Evolutionary conservation across 2,888 invertebrate species (phyloP).

Genomic region (Prostheceraeus crozeri): DNA sequence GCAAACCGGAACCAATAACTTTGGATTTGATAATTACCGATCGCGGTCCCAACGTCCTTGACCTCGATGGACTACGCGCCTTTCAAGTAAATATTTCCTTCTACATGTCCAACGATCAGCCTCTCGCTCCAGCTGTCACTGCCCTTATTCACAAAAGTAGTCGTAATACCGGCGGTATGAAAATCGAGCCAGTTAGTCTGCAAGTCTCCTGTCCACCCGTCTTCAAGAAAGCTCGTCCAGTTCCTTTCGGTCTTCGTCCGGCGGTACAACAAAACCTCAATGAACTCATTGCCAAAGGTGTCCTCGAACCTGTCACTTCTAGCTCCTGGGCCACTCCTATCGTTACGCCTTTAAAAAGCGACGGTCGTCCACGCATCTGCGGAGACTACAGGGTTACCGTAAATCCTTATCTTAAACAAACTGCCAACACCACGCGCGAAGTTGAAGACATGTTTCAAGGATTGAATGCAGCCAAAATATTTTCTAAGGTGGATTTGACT

Average conservation of each 20-base stretch:
- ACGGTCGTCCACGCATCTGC: neutral
- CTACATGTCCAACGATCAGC: too few species aligned
- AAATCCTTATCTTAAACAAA: slow-evolving; percentile 25
- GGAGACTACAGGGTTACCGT: slow-evolving; percentile 20
- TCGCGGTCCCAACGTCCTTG: too few species aligned
- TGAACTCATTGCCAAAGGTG: neutral
- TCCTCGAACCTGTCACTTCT: neutral
- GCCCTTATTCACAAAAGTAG: too few species aligned
- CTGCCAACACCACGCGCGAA: neutral
- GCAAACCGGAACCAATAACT: too few species aligned
- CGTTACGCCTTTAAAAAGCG: slow-evolving; percentile 1
- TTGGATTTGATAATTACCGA: too few species aligned
- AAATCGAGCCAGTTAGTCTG: slow-evolving; percentile 3
- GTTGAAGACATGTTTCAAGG: slow-evolving; percentile 25
- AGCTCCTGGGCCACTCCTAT: slow-evolving; percentile 14
- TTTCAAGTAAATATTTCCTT: too few species aligned
- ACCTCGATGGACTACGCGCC: too few species aligned
- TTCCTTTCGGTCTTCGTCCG: neutral
- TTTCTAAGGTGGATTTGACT: slow-evolving; percentile 21
- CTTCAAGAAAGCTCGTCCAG: neutral
- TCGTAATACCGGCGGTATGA: too few species aligned
- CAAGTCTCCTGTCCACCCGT: neutral
- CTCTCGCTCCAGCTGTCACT: too few species aligned
- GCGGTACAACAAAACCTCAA: slow-evolving; percentile 17
- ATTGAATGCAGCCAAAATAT: neutral